Evolutionary conservation across 30 jellyfish, hydroid and myxozoan species (phyloP).

Genomic region (Aurelia sp.): DNA sequence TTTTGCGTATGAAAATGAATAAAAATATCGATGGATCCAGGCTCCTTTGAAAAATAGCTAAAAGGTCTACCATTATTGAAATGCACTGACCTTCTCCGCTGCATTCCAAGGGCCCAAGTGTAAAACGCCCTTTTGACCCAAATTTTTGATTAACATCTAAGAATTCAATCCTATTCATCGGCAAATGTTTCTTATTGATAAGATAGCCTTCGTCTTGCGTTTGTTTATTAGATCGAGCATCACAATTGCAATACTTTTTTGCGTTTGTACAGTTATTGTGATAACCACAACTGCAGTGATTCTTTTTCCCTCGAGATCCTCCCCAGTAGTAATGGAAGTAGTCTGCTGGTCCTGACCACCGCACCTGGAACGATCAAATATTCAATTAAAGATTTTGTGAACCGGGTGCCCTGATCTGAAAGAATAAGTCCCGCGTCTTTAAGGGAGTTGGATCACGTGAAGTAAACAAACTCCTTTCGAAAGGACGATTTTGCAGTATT

Average conservation of each 20-base stretch:
- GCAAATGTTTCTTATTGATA: slow-evolving; percentile 66
- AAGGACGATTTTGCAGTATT: no score
- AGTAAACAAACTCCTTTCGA: no score
- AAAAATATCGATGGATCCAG: background rate
- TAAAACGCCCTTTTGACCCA: slow-evolving; percentile 65
- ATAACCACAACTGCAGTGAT: slow-evolving; percentile 72
- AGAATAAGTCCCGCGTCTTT: no score
- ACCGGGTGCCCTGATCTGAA: no score
- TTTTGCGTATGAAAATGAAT: background rate
- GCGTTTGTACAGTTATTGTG: slow-evolving; percentile 56
- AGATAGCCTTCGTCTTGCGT: slow-evolving; percentile 70
- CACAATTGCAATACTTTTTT: slow-evolving; percentile 69
- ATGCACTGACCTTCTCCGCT: slow-evolving; percentile 61
- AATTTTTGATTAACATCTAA: slow-evolving; percentile 34
- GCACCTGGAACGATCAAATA: slow-evolving; percentile 56
- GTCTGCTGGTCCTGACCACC: slow-evolving; percentile 71
- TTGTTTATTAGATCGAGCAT: slow-evolving; percentile 49
- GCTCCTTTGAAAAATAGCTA: no score
- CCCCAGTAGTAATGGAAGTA: slow-evolving; percentile 83
- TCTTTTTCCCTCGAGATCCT: slow-evolving; percentile 58
- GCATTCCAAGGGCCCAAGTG: slow-evolving; percentile 66
- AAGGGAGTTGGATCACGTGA: no score
- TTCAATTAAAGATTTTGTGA: no score
- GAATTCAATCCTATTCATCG: slow-evolving; percentile 60
- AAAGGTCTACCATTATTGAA: background rate